phyloP scores from a whole-genome alignment of 2,113 vertebrate species.

The Girardinichthys multiradiatus region DNA sequence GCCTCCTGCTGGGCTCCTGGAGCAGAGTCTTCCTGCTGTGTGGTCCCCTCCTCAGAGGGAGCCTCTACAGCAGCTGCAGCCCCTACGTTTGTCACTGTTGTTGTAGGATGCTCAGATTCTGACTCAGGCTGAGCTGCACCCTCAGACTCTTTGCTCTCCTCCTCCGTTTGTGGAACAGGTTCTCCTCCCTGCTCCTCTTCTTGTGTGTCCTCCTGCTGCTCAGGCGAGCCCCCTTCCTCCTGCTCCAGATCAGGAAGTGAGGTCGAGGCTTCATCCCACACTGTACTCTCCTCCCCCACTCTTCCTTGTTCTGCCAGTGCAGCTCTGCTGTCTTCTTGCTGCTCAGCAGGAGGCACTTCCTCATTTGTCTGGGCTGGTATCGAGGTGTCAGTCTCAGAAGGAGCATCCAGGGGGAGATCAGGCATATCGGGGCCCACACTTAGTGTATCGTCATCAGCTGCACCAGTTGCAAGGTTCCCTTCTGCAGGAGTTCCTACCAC shows the following conservation, averaged over 20 bases:
- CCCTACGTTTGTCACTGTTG: background rate
- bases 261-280: constrained; percentile 44
- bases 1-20: constrained; percentile 50
- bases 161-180: constrained; percentile 6
- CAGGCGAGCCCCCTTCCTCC: constrained; percentile 43
- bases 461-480: constrained; percentile 58
- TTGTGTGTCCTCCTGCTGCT: constrained; percentile 45
- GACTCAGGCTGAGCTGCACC: constrained; percentile 23
- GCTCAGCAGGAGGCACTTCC: constrained; percentile 54
- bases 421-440: constrained; percentile 77
- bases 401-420: constrained; percentile 75
- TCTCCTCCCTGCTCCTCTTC: constrained; percentile 27
- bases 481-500: constrained; percentile 53
- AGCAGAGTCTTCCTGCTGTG: constrained; percentile 21
- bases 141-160: constrained; percentile 22
- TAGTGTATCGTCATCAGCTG: constrained; percentile 68
- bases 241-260: constrained; percentile 66
- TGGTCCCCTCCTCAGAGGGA: constrained; percentile 18
- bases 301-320: constrained; percentile 20
- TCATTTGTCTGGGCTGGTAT: background rate
- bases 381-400: constrained; percentile 56
- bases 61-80: background rate
- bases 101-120: constrained; percentile 12
- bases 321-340: background rate
- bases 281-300: constrained; percentile 68